Conservation (phyloP, 2,797 vertebrate genomes). For the Schizopygopsis pylzovi region DNA sequence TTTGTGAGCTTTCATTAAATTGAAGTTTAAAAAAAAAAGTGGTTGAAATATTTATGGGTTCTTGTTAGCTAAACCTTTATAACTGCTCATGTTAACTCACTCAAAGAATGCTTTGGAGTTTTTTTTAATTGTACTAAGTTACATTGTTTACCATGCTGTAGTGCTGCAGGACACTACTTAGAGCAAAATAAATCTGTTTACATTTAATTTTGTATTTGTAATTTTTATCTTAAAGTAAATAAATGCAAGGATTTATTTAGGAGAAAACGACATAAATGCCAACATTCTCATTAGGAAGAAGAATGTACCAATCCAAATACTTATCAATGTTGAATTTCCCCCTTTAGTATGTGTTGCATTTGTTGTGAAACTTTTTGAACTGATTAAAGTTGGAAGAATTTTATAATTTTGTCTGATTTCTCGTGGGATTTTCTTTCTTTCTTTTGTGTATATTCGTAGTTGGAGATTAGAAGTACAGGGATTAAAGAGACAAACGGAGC, state of each 20-base stretch:
- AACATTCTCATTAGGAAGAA: constrained; percentile 74
- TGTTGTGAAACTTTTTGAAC: constrained; percentile 85
- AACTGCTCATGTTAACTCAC: constrained; percentile 93
- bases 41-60: constrained; percentile 99
- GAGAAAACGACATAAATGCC: constrained; percentile 69
- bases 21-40: constrained; percentile 87
- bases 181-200: constrained; percentile 97
- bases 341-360: constrained; percentile 80
- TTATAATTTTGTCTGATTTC: constrained; percentile 73
- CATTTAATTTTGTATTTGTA: constrained; percentile 87
- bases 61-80: constrained; percentile 97
- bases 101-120: constrained; percentile 86
- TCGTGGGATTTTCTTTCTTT: constrained; percentile 49
- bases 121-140: constrained; percentile 93
- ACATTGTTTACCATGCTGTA: constrained; percentile 98
- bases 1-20: constrained; percentile 98
- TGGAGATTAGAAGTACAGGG: too few relatives aligned
- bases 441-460: not conserved
- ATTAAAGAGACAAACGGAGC: not conserved
- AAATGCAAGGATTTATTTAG: constrained; percentile 70
- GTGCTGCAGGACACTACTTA: constrained; percentile 96
- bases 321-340: constrained; percentile 65
- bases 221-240: constrained; percentile 74
- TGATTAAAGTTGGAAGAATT: constrained; percentile 84
- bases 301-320: constrained; percentile 80